Evolutionary conservation across 2,888 invertebrate species (phyloP).

Genomic region (Agriopis leucophaearia): DNA sequence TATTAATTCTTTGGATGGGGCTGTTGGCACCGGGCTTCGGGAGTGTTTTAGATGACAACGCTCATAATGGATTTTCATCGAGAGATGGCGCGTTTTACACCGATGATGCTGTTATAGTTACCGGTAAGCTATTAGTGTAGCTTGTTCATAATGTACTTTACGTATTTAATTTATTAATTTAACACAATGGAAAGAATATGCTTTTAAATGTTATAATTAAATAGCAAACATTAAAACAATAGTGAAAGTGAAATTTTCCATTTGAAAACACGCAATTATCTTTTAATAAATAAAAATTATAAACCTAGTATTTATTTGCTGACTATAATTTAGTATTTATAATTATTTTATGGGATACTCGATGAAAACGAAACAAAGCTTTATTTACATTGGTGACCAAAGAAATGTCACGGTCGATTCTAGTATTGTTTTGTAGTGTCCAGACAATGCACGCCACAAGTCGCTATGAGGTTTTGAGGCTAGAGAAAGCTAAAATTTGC

Average conservation of each 20-base stretch:
- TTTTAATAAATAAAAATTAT: neutral
- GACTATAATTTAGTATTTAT: neutral
- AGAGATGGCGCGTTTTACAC: conserved; percentile 76
- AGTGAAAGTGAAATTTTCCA: neutral
- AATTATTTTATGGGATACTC: conserved; percentile 9
- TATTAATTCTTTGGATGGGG: conserved; percentile 64
- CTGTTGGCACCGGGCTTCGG: conserved; percentile 65
- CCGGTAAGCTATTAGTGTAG: conserved; percentile 67
- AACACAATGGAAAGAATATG: neutral
- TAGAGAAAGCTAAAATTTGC: conserved; percentile 84
- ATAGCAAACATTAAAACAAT: neutral
- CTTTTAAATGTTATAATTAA: neutral
- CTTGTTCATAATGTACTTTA: conserved; percentile 7
- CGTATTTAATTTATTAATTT: conserved; percentile 1
- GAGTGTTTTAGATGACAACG: conserved; percentile 62
- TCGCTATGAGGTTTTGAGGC: conserved; percentile 82
- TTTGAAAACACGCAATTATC: neutral
- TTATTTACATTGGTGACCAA: conserved; percentile 40
- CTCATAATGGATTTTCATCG: conserved; percentile 70
- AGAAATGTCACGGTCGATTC: conserved; percentile 30
- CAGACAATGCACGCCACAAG: conserved; percentile 76
- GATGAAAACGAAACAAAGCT: conserved; percentile 27
- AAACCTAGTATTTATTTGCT: neutral
- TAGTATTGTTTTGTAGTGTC: conserved; percentile 60
- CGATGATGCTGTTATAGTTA: conserved; percentile 80